phyloP scores from a whole-genome alignment of 2,113 vertebrate genomes.

The Actenoides lindsayi region DNA sequence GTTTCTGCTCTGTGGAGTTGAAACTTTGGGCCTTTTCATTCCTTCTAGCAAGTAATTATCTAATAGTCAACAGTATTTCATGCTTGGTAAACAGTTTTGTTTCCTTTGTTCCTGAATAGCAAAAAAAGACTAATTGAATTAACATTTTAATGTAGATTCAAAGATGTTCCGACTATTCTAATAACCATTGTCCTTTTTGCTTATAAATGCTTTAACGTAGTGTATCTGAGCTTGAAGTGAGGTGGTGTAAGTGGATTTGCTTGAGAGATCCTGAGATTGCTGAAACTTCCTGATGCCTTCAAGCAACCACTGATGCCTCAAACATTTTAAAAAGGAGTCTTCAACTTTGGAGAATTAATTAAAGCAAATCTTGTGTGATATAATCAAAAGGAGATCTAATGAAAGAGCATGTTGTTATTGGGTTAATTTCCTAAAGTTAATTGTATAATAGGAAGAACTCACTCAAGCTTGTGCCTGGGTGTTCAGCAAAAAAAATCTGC shows the following conservation, averaged over 20 bases:
- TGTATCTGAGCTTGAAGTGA: neutral
- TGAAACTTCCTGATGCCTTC: neutral
- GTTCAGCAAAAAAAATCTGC: neutral
- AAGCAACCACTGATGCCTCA: neutral
- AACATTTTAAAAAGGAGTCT: neutral
- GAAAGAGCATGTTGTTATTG: neutral
- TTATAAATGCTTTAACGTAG: neutral
- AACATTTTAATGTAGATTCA: neutral
- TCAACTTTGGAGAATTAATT: neutral
- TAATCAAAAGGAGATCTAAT: neutral
- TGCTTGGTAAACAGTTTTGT: neutral
- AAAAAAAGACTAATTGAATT: neutral
- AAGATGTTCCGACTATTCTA: neutral
- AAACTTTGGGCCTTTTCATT: neutral
- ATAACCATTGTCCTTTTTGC: neutral
- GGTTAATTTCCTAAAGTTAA: conserved; percentile 22
- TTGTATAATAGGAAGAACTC: neutral
- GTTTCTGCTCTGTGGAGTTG: neutral
- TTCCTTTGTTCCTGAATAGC: neutral
- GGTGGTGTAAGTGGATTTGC: neutral
- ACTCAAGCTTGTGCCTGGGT: neutral
- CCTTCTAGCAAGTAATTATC: neutral
- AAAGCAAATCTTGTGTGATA: conserved; percentile 10
- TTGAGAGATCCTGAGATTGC: neutral
- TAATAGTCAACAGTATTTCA: neutral